Evolutionary conservation across 2,797 vertebrate species (phyloP).

Genomic region (Micrastur ruficollis): DNA sequence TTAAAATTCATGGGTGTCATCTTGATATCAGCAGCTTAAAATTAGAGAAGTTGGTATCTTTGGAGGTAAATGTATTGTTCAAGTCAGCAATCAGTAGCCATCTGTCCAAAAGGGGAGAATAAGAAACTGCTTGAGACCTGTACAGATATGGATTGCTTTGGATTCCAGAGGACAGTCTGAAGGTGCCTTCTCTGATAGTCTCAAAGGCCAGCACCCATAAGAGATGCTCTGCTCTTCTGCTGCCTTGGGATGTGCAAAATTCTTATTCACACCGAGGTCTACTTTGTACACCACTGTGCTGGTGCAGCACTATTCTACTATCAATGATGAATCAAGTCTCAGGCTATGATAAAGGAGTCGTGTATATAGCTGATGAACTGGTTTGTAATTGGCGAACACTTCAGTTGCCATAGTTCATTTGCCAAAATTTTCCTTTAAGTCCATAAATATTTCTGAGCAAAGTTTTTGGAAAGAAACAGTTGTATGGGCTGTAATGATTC

Average conservation of each 20-base stretch:
- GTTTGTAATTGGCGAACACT: background rate
- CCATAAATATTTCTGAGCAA: constrained; percentile 34
- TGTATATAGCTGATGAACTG: background rate
- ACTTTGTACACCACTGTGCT: background rate
- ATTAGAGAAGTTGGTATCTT: background rate
- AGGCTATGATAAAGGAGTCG: background rate
- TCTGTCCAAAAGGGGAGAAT: background rate
- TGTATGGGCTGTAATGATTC: constrained; percentile 35
- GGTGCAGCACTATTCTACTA: background rate
- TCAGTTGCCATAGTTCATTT: background rate
- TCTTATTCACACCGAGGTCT: background rate
- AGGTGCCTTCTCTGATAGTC: background rate
- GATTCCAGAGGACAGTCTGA: background rate
- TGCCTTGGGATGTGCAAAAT: background rate
- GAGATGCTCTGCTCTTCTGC: background rate
- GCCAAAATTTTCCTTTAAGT: constrained; percentile 7
- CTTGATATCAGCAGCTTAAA: background rate
- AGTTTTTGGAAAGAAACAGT: background rate
- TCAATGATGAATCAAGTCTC: background rate
- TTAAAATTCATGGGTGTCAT: background rate
- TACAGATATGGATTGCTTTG: background rate
- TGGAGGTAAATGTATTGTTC: background rate
- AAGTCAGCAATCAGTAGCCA: background rate
- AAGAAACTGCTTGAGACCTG: background rate
- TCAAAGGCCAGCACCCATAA: background rate